Base-by-base conservation (phyloP, 2,888 invertebrate genomes). In the Nymphalis urticae region DNA sequence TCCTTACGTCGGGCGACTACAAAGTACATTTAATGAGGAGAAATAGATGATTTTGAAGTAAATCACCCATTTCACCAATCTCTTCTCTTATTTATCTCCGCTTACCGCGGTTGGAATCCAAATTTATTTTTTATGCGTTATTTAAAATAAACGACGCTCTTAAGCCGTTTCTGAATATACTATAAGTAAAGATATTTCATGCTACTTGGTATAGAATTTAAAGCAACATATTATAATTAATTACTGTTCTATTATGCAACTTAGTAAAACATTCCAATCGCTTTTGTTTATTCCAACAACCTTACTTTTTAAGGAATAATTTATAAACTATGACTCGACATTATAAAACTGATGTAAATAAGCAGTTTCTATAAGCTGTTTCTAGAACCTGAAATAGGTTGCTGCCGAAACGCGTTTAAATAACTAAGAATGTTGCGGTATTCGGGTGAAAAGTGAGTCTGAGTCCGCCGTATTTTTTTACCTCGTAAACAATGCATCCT, bases 61-160 rank as follows among this genome's bases (percentile, higher is more conserved):
- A 73, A 72, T 67, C 59, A 68, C 21, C 61, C 73, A 66, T 72
- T 74, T 75, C 72, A 64, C 73, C 68, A 72, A 68, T 66, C 68
- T 75, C 74, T 62, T 62, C 68, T 64, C 59, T 47, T 63, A 27
- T 64, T 64, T 47, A 64, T 67, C 62, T 64, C 42, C 13, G 16
- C 16, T 36, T 50, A 32, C 58, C 68, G 66, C 24, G 17, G 17
- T 48, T 58, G 53, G 72, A 72, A 72, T 72, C 36, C 17, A 56
- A 70, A 72, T 64, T 21, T 2, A 16, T 17, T 53, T 21, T 13
- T 53, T 53, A 19, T 3, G 10, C 10, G 42, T 42, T 10, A 42
- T 13, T 42, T 42, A 13, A 42, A 42, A 42, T 13, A 10, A 13
- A 42, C 4, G 42, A 42, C 3, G 13, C 4, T 42, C 42, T 2